Evolutionary conservation across 2,113 vertebrate genomes (phyloP), one percentile per base, ranked within the genome.

Genomic region (Heterocephalus glaber): DNA sequence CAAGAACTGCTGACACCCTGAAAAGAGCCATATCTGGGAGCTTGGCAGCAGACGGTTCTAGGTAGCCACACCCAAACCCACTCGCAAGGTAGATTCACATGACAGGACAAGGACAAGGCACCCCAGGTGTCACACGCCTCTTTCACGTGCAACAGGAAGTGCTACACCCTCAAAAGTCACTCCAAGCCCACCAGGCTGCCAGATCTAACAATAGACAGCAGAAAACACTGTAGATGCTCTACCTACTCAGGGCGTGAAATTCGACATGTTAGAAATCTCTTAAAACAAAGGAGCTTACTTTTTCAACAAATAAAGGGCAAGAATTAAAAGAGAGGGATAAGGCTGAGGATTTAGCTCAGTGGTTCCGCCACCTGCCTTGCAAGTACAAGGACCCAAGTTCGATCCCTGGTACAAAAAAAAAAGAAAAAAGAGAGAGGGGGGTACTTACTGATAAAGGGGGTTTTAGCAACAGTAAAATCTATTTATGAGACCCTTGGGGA

Each of bases 401-500:
- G n/a, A n/a, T n/a, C n/a, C n/a, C n/a, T n/a, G n/a, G n/a, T n/a
- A n/a, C n/a, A n/a, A n/a, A n/a, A n/a, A n/a, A n/a, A n/a, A n/a
- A n/a, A n/a, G n/a, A n/a, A n/a, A n/a, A n/a, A 24, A 4, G 38
- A 10, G 9, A n/a, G 38, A 1, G 4, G 7, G 3, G 5, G 44
- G 13, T 6, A 41, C 33, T 22, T n/a, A 44, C 33, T 56, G 33
- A 56, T 56, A 77, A 26, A 70, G 17, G 8, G 19, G n/a, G 24
- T 22, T 47, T 76, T 11, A 47, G 72, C 5, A 14, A 56, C 20
- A 24, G 3, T 17, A 26, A 60, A 52, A 61, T 28, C 54, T 63
- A 1, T 6, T 28, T 0, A 2, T 22, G 61, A 16, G 54, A 1
- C 33, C 16, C 3, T 4, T 0, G 49, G 30, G 47, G 24, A 74